Conservation (phyloP, 1,140 invertebrate species). For the Arctopsyche grandis region DNA sequence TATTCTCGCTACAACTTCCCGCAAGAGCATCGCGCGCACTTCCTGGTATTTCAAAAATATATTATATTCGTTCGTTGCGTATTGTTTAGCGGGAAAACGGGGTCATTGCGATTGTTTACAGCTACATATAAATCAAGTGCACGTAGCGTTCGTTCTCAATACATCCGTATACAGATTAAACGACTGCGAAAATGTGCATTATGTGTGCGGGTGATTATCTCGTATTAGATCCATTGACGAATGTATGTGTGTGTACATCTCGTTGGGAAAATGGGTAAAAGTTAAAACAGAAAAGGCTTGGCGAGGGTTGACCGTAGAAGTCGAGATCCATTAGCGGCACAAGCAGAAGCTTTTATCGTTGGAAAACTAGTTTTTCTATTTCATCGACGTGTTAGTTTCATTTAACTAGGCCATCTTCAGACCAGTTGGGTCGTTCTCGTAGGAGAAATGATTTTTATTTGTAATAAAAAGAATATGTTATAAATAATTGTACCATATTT, state of each 20-base stretch:
- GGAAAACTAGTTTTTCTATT: background rate
- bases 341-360: slow-evolving; percentile 2
- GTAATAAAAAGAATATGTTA: no score
- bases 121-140: slow-evolving; percentile 6
- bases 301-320: background rate
- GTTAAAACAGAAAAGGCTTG: background rate
- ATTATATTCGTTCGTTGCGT: background rate
- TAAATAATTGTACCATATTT: no score
- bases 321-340: slow-evolving; percentile 1
- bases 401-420: slow-evolving; percentile 7
- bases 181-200: background rate
- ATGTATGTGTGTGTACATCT: background rate
- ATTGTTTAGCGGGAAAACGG: background rate
- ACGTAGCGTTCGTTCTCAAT: slow-evolving; percentile 3
- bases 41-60: no score
- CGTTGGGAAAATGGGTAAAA: background rate
- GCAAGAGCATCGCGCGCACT: no score
- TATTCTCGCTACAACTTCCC: no score
- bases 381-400: background rate
- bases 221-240: background rate
- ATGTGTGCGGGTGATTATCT: background rate
- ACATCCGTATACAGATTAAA: background rate
- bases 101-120: slow-evolving; percentile 10
- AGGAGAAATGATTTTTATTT: no score
- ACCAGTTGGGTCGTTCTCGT: background rate